Conservation (phyloP, 1,140 invertebrate species). For the Phortica variegata region DNA sequence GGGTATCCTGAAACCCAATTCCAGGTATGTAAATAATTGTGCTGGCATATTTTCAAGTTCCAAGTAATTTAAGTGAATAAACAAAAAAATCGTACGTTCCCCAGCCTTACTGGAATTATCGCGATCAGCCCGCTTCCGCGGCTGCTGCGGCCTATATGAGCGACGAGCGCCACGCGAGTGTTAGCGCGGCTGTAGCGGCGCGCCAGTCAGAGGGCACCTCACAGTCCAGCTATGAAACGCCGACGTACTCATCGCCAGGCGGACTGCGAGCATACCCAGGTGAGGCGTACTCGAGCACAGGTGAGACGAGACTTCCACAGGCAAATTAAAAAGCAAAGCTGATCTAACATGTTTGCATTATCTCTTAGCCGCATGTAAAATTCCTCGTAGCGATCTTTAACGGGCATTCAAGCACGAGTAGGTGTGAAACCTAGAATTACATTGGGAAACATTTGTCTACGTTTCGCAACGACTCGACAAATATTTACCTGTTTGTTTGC, state of each 20-base stretch:
- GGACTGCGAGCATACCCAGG: slow-evolving; percentile 48
- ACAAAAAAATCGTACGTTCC: slow-evolving; percentile 18
- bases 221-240: slow-evolving; percentile 55
- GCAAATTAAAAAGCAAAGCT: background rate
- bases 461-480: no score
- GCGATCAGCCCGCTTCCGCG: slow-evolving; percentile 45
- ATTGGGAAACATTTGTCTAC: no score
- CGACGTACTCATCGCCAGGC: slow-evolving; percentile 52
- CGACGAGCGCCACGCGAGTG: slow-evolving; percentile 49
- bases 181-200: slow-evolving; percentile 41
- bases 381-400: slow-evolving; percentile 31
- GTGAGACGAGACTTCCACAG: slow-evolving; percentile 31
- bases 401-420: slow-evolving; percentile 18
- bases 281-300: slow-evolving; percentile 54
- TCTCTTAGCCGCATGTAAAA: slow-evolving; percentile 43
- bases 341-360: no score
- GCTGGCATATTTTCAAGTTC: no score
- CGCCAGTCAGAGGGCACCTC: slow-evolving; percentile 55
- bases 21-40: slow-evolving; percentile 47
- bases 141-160: slow-evolving; percentile 51
- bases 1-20: slow-evolving; percentile 55
- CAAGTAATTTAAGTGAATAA: no score
- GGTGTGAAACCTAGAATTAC: no score
- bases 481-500: no score
- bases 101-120: slow-evolving; percentile 53